phyloP scores from a whole-genome alignment of 1,140 invertebrate species.

The Bombus impatiens region DNA sequence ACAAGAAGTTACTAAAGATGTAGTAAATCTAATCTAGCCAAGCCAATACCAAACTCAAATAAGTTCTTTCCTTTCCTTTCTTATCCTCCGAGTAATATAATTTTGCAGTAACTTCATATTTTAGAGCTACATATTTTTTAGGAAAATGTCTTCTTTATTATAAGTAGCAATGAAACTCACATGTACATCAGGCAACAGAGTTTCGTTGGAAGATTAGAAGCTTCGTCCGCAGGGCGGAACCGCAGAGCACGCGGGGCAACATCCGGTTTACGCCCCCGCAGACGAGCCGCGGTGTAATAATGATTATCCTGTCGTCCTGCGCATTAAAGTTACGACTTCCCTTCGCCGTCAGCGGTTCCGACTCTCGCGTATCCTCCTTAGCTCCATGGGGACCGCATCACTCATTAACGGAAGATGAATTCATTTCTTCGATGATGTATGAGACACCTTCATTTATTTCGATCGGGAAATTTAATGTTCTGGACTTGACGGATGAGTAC shows the following conservation, averaged over 20 bases:
- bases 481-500: slow-evolving; percentile 37
- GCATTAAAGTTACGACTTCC: slow-evolving; percentile 57
- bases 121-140: too few species aligned
- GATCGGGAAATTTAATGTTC: slow-evolving; percentile 29
- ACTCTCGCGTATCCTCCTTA: slow-evolving; percentile 4
- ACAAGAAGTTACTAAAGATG: too few species aligned
- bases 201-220: slow-evolving; percentile 11
- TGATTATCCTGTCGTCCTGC: slow-evolving; percentile 59
- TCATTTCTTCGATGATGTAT: slow-evolving; percentile 49
- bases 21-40: too few species aligned
- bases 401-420: slow-evolving; percentile 48
- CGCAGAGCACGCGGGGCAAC: slow-evolving; percentile 39
- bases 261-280: slow-evolving; percentile 52
- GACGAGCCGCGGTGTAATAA: slow-evolving; percentile 46
- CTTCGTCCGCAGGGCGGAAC: slow-evolving; percentile 21
- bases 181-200: not conserved
- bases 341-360: slow-evolving; percentile 15
- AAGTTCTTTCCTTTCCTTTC: too few species aligned
- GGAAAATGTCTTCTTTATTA: too few species aligned
- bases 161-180: too few species aligned
- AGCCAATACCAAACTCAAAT: too few species aligned
- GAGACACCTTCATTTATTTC: slow-evolving; percentile 22
- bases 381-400: slow-evolving; percentile 13
- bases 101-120: too few species aligned
- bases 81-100: too few species aligned